A percentile compares a stretch with the other conserved stretches of the same genome.
Conservation (phyloP, 2,888 invertebrate genomes). For the Agrypnus murinus region DNA sequence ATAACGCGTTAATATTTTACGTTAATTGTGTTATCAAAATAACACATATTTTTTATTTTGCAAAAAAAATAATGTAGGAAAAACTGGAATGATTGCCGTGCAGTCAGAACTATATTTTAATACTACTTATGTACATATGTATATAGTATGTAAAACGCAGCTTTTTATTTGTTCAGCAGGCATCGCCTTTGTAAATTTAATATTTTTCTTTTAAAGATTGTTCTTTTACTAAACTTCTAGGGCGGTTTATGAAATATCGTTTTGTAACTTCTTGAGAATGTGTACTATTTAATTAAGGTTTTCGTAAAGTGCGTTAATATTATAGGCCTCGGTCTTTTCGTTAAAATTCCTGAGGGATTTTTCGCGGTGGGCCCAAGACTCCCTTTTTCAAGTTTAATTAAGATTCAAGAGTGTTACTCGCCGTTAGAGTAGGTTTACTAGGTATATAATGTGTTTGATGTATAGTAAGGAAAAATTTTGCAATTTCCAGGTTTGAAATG, state of each 20-base stretch:
- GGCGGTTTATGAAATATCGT: slow-evolving; percentile 27
- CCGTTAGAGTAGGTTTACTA: neutral
- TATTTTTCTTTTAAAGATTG: slow-evolving; percentile 10
- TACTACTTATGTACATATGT: too few relatives aligned
- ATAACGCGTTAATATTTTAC: too few relatives aligned
- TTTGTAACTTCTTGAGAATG: slow-evolving; percentile 27
- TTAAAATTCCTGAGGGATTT: slow-evolving; percentile 28
- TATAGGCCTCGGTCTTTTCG: slow-evolving; percentile 21
- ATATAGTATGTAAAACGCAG: neutral
- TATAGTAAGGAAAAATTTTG: slow-evolving; percentile 1
- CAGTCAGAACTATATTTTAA: too few relatives aligned
- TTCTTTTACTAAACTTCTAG: slow-evolving; percentile 9
- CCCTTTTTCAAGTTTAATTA: slow-evolving; percentile 34
- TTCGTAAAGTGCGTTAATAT: slow-evolving; percentile 25
- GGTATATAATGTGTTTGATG: slow-evolving; percentile 23
- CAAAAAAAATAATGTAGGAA: too few relatives aligned
- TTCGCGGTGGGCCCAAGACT: slow-evolving; percentile 5
- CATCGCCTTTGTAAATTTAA: neutral
- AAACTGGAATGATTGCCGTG: too few relatives aligned
- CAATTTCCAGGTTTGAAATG: neutral
- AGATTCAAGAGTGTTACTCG: slow-evolving; percentile 25
- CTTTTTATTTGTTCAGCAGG: neutral
- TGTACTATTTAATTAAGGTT: slow-evolving; percentile 33
- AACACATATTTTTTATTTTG: too few relatives aligned
- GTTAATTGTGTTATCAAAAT: too few relatives aligned